phyloP scores from a whole-genome alignment of 2,113 vertebrate species.

The Symphodus melops region DNA sequence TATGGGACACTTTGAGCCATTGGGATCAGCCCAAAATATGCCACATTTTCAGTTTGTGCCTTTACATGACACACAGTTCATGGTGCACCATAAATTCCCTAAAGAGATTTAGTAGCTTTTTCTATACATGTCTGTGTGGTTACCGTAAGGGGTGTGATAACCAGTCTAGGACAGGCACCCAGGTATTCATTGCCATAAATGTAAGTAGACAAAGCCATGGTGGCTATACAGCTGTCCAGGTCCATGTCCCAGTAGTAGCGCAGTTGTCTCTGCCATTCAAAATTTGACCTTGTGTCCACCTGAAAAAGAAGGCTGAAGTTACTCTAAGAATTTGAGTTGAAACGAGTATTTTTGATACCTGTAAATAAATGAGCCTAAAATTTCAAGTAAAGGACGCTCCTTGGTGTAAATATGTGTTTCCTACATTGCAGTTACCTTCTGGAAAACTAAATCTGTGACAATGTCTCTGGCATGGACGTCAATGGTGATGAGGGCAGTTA shows the following conservation, averaged over 20 bases:
- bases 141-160: constrained; percentile 87
- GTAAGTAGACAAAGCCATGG: constrained; percentile 89
- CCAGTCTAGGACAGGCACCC: constrained; percentile 86
- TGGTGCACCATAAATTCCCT: too few relatives aligned
- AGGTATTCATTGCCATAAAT: constrained; percentile 89
- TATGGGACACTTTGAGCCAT: too few relatives aligned
- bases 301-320: constrained; percentile 43
- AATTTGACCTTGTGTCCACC: constrained; percentile 83
- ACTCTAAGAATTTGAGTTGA: background rate
- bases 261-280: constrained; percentile 89
- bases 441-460: constrained; percentile 83
- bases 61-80: too few relatives aligned
- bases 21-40: too few relatives aligned
- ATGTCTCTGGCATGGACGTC: constrained; percentile 90
- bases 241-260: constrained; percentile 88
- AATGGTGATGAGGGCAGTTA: constrained; percentile 88
- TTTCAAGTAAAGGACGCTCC: background rate
- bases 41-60: too few relatives aligned
- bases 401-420: too few relatives aligned
- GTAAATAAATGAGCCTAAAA: background rate
- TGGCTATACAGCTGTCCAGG: constrained; percentile 86
- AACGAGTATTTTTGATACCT: background rate
- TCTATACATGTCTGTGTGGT: background rate
- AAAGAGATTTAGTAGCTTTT: too few relatives aligned
- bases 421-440: constrained; percentile 75